Evolutionary conservation across 1,140 invertebrate genomes (phyloP).

Genomic region (Lepidurus packardi): DNA sequence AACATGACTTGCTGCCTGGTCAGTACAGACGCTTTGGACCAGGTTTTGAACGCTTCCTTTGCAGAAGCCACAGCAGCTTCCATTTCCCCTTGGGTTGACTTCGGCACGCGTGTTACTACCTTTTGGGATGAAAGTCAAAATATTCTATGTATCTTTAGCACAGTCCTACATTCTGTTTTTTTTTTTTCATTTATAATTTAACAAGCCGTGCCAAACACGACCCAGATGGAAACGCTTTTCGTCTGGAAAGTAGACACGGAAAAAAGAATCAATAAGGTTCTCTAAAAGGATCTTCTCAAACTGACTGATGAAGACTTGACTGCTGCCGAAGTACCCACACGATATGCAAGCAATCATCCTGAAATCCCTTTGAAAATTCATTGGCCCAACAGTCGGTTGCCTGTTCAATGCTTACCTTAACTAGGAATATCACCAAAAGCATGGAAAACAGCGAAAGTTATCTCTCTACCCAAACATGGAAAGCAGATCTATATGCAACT

Average conservation of each 20-base stretch:
- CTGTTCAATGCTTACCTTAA: not conserved
- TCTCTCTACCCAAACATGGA: not conserved
- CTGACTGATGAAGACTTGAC: not conserved
- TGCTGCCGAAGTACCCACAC: not conserved
- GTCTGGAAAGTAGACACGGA: not conserved
- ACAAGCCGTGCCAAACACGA: not conserved
- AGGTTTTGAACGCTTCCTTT: slow-evolving; percentile 73
- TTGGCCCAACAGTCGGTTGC: not conserved
- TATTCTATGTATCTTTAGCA: too few species aligned
- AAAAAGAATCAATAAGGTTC: not conserved
- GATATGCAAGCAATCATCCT: too few species aligned
- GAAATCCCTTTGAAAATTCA: not conserved
- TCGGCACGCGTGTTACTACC: slow-evolving; percentile 76
- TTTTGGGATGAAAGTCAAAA: slow-evolving; percentile 39
- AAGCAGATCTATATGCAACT: not conserved
- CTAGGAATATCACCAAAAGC: not conserved
- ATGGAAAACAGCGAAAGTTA: not conserved
- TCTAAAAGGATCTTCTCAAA: not conserved
- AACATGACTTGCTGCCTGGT: slow-evolving; percentile 95
- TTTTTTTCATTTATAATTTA: too few species aligned
- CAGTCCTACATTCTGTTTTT: too few species aligned
- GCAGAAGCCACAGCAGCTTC: slow-evolving; percentile 78
- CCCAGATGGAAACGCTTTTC: not conserved
- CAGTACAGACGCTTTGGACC: slow-evolving; percentile 88
- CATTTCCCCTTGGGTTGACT: slow-evolving; percentile 87